Percentiles rank a stretch among this genome's conserved stretches.
Evolutionary conservation across 2,888 invertebrate species (phyloP).

Genomic region (Eupithecia tripunctaria): DNA sequence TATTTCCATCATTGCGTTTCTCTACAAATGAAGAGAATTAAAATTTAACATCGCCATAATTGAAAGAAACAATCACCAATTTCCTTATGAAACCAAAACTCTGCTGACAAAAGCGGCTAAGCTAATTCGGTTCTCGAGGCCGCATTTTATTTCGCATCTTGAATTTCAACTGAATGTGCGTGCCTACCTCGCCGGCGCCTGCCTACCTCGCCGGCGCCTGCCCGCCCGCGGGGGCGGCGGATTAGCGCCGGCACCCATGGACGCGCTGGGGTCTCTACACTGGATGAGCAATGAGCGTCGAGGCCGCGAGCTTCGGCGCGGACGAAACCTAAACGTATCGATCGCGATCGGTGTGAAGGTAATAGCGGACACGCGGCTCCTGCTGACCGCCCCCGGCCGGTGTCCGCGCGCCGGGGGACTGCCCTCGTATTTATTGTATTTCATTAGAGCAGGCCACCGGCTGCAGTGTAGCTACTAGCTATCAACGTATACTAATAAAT

Average conservation of each 20-base stretch:
- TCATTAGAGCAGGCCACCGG: not conserved
- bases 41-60: not conserved
- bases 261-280: too few relatives aligned
- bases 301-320: not conserved
- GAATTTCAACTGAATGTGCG: not conserved
- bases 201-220: not conserved
- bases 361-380: not conserved
- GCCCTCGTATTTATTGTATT: not conserved
- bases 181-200: not conserved
- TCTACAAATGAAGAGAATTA: not conserved
- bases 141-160: slow-evolving; percentile 5
- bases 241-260: not conserved
- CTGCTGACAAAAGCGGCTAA: slow-evolving; percentile 1
- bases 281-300: not conserved
- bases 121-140: not conserved
- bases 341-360: slow-evolving; percentile 1
- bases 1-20: not conserved
- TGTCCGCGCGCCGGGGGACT: not conserved
- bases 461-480: not conserved
- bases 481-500: not conserved
- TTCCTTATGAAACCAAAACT: not conserved
- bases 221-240: not conserved
- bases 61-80: not conserved
- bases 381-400: not conserved
- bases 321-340: not conserved